phyloP scores from a whole-genome alignment of 1,140 invertebrate species.

The Thereuonema tuberculata region DNA sequence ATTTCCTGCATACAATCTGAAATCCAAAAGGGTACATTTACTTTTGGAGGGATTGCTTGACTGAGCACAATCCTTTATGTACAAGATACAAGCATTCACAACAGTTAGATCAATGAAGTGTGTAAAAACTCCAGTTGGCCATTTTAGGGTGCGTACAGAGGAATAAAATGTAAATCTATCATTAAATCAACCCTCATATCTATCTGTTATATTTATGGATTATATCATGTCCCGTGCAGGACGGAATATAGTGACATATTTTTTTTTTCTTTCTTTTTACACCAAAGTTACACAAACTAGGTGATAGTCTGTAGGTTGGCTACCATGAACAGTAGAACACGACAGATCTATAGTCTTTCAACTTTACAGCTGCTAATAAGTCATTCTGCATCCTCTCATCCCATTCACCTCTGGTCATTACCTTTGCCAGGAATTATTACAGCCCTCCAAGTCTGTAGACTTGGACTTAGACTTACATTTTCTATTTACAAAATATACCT shows the following conservation, averaged over 20 bases:
- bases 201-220: background rate
- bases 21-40: too few species aligned
- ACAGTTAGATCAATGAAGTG: background rate
- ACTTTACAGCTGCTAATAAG: background rate
- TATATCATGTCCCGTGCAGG: too few species aligned
- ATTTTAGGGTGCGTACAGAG: background rate
- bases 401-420: conserved; percentile 13
- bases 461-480: conserved; percentile 11
- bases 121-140: background rate
- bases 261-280: conserved; percentile 7
- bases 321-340: background rate
- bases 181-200: background rate
- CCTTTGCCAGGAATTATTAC: conserved; percentile 11
- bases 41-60: too few species aligned
- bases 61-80: background rate
- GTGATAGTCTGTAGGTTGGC: background rate
- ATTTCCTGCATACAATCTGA: too few species aligned
- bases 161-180: background rate
- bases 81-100: background rate
- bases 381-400: background rate
- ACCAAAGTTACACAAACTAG: background rate
- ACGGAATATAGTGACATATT: background rate
- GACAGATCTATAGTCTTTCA: background rate
- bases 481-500: conserved; percentile 13
- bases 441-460: conserved; percentile 12